Evolutionary conservation across 1,140 invertebrate genomes (phyloP).

Genomic region (Pseudomyrmex cubaensis): DNA sequence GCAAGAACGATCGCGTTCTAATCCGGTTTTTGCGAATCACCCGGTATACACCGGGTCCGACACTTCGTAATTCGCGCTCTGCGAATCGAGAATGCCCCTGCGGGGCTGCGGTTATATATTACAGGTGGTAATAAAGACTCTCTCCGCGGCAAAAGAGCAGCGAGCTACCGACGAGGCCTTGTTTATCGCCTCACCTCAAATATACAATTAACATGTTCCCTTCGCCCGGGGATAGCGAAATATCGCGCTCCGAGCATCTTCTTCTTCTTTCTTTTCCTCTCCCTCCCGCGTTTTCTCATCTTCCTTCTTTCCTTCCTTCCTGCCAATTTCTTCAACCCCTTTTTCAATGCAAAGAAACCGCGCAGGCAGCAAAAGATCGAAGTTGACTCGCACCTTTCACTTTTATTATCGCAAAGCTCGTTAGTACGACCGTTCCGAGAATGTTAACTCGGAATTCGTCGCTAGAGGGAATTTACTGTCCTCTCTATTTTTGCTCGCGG

Average conservation of each 20-base stretch:
- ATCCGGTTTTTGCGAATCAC: slow-evolving; percentile 51
- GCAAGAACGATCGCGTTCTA: neutral
- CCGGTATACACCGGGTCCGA: slow-evolving; percentile 52
- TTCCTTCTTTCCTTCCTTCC: slow-evolving; percentile 36
- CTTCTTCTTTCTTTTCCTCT: neutral
- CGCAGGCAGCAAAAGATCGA: neutral
- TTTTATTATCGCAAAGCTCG: slow-evolving; percentile 54
- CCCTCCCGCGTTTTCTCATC: neutral
- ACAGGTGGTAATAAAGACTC: slow-evolving; percentile 76
- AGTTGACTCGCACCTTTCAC: slow-evolving; percentile 44
- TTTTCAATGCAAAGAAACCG: slow-evolving; percentile 41
- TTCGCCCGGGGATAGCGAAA: slow-evolving; percentile 33
- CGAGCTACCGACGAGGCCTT: slow-evolving; percentile 70
- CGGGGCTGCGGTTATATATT: slow-evolving; percentile 73
- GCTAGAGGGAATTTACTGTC: slow-evolving; percentile 48
- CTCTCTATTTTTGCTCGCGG: slow-evolving; percentile 35
- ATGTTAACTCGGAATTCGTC: slow-evolving; percentile 57
- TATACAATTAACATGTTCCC: slow-evolving; percentile 78
- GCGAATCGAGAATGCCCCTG: slow-evolving; percentile 63
- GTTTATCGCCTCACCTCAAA: slow-evolving; percentile 76
- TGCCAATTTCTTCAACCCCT: slow-evolving; percentile 56
- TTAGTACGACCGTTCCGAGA: slow-evolving; percentile 51
- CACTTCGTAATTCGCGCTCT: slow-evolving; percentile 68
- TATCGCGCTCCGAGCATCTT: slow-evolving; percentile 1
- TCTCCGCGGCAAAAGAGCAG: slow-evolving; percentile 57